Base-by-base conservation (phyloP, 1,140 invertebrate species). In the Drosophila nigrodunni region DNA sequence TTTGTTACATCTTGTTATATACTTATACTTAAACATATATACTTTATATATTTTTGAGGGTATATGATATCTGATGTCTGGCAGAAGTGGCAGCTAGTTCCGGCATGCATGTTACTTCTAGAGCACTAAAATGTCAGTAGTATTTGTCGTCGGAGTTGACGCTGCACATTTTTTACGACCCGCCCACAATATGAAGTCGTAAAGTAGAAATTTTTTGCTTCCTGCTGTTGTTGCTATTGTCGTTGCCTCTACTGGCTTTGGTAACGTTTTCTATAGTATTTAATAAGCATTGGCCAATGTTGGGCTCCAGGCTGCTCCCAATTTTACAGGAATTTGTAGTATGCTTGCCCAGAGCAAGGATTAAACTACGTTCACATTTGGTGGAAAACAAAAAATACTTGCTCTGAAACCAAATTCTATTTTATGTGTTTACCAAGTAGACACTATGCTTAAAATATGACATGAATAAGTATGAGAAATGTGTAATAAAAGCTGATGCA, bases 121-220 rank as follows among this genome's bases (percentile, higher is more conserved):
- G 62, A 67, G 80, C 77, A 74, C 59, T 83, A 88, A 89, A 88
- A 87, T 65, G 77, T 82, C 75, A 83, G 81, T 85, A 78, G 54
- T 58, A 57, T 77, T 47, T 54, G 64, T 57, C 47, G 60, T 71
- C 57, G 52, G 59, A 71, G 83, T 82, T 87, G 82, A 83, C 85
- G 77, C 65, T 83, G 86, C 85, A 81, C 81, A 81, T 75, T 81
- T 89, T 88, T 89, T 85, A 89, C 86, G 85, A 89, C 79, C 80
- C 82, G 62, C 86, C 85, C 85, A 89, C 85, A 90, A 89, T 89
- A 89, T 89, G 81, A 90, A 89, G 85, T 89, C 85, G 85, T 89
- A 90, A 89, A 89, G 74, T 85, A 81, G 86, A 54, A 81, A 85
- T 90, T 90, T 89, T 85, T 81, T 68, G 85, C 85, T 89, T 85